Percentiles rank a stretch among this genome's conserved stretches.
phyloP scores from a whole-genome alignment of 2,113 vertebrate species.

The Corynorhinus townsendii region DNA sequence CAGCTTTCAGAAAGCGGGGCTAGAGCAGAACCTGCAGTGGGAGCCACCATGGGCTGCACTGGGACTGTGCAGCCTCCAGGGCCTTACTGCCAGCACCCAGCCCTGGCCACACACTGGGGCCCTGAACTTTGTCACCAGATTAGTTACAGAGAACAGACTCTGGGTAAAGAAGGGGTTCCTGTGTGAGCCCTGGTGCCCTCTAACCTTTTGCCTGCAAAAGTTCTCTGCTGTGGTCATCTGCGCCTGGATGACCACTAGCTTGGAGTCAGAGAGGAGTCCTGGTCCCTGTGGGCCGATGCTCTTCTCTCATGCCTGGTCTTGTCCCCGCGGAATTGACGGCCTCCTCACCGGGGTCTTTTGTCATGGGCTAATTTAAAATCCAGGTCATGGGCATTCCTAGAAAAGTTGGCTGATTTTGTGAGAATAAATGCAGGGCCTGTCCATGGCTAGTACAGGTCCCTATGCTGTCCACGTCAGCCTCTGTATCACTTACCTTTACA shows the following conservation, averaged over 20 bases:
- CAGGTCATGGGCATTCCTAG: neutral
- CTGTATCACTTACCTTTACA: neutral
- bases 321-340: neutral
- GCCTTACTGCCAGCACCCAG: neutral
- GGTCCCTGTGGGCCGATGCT: neutral
- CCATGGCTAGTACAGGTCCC: neutral
- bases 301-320: neutral
- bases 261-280: too few species aligned
- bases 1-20: neutral
- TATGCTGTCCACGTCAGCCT: accelerated
- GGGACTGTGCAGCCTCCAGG: too few species aligned
- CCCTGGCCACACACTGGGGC: accelerated
- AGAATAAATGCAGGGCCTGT: neutral
- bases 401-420: neutral
- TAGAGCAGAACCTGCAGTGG: neutral
- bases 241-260: neutral
- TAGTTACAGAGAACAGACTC: neutral
- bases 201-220: neutral
- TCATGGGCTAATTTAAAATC: neutral
- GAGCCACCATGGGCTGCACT: neutral
- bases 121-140: neutral
- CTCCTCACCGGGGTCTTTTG: neutral
- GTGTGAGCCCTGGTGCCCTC: accelerated
- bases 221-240: neutral
- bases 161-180: neutral